Percentiles rank a stretch among this genome's conserved stretches.
Conservation (phyloP, 2,797 vertebrate genomes). For the Bradypodion pumilum region DNA sequence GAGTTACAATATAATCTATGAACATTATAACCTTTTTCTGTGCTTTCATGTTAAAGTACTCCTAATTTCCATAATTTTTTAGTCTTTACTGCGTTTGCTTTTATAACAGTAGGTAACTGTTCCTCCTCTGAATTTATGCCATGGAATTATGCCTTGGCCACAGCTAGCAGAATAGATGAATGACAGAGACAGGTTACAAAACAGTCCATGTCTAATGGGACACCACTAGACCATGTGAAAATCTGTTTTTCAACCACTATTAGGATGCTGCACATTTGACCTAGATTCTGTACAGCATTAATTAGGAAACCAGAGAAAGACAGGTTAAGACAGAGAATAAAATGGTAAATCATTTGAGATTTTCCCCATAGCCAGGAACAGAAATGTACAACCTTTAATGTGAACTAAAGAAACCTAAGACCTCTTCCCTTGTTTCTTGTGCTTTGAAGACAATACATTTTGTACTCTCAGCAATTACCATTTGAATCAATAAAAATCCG, state of each 20-base stretch:
- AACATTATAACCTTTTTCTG: background rate
- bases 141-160: too few relatives aligned
- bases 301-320: background rate
- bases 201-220: background rate
- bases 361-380: conserved; percentile 5
- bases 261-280: background rate
- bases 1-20: background rate
- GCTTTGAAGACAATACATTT: conserved; percentile 62
- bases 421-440: conserved; percentile 47
- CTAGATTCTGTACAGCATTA: background rate
- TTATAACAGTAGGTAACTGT: background rate
- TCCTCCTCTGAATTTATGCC: background rate
- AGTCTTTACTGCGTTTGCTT: background rate
- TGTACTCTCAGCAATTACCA: conserved; percentile 69
- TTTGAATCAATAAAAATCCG: conserved; percentile 63
- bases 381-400: conserved; percentile 47
- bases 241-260: background rate
- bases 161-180: background rate
- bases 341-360: background rate
- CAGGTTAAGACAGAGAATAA: background rate
- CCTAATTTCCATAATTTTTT: background rate
- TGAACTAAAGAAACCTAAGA: conserved; percentile 46
- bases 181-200: background rate
- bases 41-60: background rate
- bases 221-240: background rate